A percentile compares a stretch with the other conserved stretches of the same genome.
Evolutionary conservation across 2,888 invertebrate species (phyloP).

Genomic region (Lymantria monacha): DNA sequence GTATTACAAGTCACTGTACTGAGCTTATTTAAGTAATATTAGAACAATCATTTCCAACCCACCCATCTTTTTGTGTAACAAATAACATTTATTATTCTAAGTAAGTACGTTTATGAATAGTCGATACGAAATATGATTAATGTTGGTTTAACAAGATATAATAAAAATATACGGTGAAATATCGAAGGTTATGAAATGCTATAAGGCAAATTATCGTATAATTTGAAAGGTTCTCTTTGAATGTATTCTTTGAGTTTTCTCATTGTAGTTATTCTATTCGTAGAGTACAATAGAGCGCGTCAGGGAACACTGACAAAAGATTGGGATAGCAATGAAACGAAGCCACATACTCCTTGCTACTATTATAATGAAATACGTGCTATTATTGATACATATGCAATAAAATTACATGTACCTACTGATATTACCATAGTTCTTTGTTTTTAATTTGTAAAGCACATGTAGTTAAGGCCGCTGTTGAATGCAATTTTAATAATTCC

Average conservation of each 20-base stretch:
- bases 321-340: slow-evolving; percentile 45
- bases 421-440: too few species aligned
- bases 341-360: slow-evolving; percentile 45
- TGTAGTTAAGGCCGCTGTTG: too few species aligned
- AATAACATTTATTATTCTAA: slow-evolving; percentile 6
- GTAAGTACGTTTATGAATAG: slow-evolving; percentile 8
- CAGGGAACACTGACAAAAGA: slow-evolving; percentile 53
- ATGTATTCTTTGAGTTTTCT: slow-evolving; percentile 38
- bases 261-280: slow-evolving; percentile 46
- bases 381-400: too few species aligned
- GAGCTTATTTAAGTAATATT: slow-evolving; percentile 2
- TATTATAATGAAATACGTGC: background rate
- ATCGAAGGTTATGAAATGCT: slow-evolving; percentile 8
- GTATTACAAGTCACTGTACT: slow-evolving; percentile 7
- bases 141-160: slow-evolving; percentile 1
- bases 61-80: background rate
- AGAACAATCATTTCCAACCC: slow-evolving; percentile 2
- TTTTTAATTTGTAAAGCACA: too few species aligned
- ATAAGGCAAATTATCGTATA: slow-evolving; percentile 26
- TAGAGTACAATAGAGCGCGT: slow-evolving; percentile 44
- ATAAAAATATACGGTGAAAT: slow-evolving; percentile 5
- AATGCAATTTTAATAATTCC: too few species aligned
- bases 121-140: slow-evolving; percentile 7
- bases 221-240: slow-evolving; percentile 42
- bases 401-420: too few species aligned